Evolutionary conservation across 2,888 invertebrate species (phyloP), one percentile per base, ranked within the genome.

Genomic region (Gandaritis pyraliata): DNA sequence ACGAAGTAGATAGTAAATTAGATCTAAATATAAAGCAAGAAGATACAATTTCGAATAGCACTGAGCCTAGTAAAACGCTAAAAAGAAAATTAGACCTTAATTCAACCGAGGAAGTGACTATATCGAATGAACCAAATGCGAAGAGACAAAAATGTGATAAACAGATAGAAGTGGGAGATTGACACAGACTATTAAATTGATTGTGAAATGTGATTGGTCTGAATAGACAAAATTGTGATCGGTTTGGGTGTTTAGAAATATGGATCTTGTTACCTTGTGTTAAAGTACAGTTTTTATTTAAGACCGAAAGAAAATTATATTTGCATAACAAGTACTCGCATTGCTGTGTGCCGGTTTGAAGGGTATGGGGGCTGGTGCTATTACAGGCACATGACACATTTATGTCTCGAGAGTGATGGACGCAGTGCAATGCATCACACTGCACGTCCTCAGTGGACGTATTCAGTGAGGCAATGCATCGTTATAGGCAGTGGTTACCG

Each of bases 101-200:
- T 45, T 36, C 65, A 51, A 61, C 16, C 10, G 63, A 58, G 2
- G 58, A 60, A 39, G 62, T 61, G 10, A 45, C 58, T 47, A 38
- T 59, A 38, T 62, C 39, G 18, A 64, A 50, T 48, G 67, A 69
- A 61, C 66, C 66, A 12, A 58, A 59, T 61, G 63, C 51, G 15
- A 71, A 71, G 60, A 67, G 55, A 61, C 54, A 12, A 38, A 71
- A 71, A 38, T 60, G 66, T 61, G 64, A 65, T 55, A 62, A 62
- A 56, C 36, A 52, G 8, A 62, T 61, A 18, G 70, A 67, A 54
- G 71, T 71, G 2, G 69, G 67, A 29, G 71, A 71, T 65, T 71
- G 70, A 71, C 47, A 23, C 53, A 43, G 45, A n/a, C 12, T 23
- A 48, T 41, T 11, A 16, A 43, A 33, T 33, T 41, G 13, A 41